Conservation (phyloP, 2,888 invertebrate genomes). For the Branchipolynoe longqiensis region DNA sequence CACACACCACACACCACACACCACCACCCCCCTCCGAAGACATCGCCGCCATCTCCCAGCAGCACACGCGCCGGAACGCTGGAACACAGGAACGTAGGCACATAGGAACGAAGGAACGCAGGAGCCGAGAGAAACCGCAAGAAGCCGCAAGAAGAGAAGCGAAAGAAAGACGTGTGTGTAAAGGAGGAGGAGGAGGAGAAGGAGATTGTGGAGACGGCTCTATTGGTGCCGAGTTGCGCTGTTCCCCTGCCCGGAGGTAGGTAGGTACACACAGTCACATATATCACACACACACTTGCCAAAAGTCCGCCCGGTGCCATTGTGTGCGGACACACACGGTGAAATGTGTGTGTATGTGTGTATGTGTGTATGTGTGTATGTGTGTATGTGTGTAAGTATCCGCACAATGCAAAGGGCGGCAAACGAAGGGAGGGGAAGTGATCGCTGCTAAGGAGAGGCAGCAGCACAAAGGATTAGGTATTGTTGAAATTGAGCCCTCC, state of each 20-base stretch:
- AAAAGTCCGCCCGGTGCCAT: constrained; percentile 3
- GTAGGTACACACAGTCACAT: constrained; percentile 23
- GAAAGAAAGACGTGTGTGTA: too few species aligned
- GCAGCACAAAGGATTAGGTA: constrained; percentile 28
- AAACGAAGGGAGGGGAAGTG: constrained; percentile 9
- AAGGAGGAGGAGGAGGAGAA: background rate
- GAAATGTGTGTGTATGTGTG: constrained; percentile 9
- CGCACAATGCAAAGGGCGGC: background rate
- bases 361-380: too few species aligned
- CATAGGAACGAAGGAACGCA: too few species aligned
- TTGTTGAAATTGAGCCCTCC: constrained; percentile 11
- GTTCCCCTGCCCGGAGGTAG: constrained; percentile 15
- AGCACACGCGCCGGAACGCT: too few species aligned
- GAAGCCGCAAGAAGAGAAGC: too few species aligned
- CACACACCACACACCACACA: too few species aligned
- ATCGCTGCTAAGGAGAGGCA: background rate
- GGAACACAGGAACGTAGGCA: too few species aligned
- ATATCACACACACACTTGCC: background rate
- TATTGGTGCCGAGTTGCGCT: background rate
- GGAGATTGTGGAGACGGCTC: background rate
- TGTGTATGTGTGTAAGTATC: too few species aligned
- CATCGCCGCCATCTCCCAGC: too few species aligned
- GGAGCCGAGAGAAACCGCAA: too few species aligned
- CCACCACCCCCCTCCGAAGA: too few species aligned
- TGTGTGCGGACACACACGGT: constrained; percentile 3